Evolutionary conservation across 1,140 invertebrate genomes (phyloP), one percentile per base, ranked within the genome.

Genomic region (Mamestra configurata): DNA sequence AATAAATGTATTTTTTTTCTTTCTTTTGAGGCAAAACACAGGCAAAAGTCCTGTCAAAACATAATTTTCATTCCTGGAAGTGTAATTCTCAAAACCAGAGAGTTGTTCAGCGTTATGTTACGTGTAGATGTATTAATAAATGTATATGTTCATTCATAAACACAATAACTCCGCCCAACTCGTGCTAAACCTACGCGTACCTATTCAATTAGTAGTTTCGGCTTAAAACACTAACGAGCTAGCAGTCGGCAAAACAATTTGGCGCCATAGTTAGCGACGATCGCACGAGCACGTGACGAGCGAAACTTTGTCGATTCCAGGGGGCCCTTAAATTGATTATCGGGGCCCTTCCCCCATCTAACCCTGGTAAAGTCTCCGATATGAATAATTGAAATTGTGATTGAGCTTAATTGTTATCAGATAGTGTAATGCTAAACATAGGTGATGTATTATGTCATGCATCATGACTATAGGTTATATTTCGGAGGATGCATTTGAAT

Each of bases 181-280:
- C 37, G 66, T 64, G 27, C 43, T 43, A 70, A 77, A 57, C 55
- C 43, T 43, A 43, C 10, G 11, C 40, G 57, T 70, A 68, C 24
- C 35, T 77, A 81, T 81, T 81, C 57, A 81, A 81, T 81, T 75
- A 81, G 80, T 78, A 78, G 80, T 81, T 78, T 70, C 55, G 64
- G 72, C 51, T 70, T 51, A 81, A 78, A 81, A 68, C 76, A 73
- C 75, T 78, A 78, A 81, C 80, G 80, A 81, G 76, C 24, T 59
- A 53, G 79, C 66, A 55, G 24, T 77, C 79, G 64, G 55, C 79
- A 80, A 81, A 75, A 81, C 66, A 81, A 81, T 81, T 81, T 81
- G 31, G 53, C 40, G 75, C 10, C 18, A 55, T 75, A 75, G 71
- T 75, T 75, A 75, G 53, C 22, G 66, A 75, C 71, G 71, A 75